phyloP scores from a whole-genome alignment of 2,113 vertebrate species.

The Henicopernis longicauda region DNA sequence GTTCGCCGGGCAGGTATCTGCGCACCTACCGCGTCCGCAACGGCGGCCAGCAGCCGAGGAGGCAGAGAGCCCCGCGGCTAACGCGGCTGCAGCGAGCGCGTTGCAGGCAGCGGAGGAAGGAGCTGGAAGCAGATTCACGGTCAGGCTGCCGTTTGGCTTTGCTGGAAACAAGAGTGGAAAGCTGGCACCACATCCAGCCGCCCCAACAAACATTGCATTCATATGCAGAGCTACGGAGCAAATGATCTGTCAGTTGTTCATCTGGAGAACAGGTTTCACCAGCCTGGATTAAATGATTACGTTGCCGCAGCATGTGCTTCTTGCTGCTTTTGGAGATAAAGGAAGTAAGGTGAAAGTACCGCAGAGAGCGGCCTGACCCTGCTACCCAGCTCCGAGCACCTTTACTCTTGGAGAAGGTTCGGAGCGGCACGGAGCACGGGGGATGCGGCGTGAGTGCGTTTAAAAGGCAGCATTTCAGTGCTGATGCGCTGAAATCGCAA shows the following conservation, averaged over 20 bases:
- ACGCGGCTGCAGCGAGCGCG: neutral
- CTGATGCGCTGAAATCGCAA: neutral
- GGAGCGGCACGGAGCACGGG: accelerated
- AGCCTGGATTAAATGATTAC: conserved; percentile 57
- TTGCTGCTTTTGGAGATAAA: conserved; percentile 45
- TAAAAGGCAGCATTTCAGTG: conserved; percentile 8
- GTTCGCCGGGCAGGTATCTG: neutral
- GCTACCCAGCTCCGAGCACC: neutral
- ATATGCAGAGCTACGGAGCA: neutral
- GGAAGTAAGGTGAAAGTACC: neutral
- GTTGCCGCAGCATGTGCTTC: conserved; percentile 63
- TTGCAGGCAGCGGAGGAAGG: conserved; percentile 4
- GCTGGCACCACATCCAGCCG: neutral
- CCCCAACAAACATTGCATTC: conserved; percentile 22
- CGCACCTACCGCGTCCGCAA: neutral
- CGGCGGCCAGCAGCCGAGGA: neutral
- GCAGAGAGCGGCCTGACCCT: neutral
- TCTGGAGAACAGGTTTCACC: conserved; percentile 56
- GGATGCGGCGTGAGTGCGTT: accelerated
- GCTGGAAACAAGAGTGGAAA: neutral
- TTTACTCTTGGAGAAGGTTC: neutral
- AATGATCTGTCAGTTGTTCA: conserved; percentile 26
- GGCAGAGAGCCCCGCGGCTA: neutral
- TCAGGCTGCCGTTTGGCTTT: neutral
- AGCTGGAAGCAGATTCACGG: neutral